Base-by-base conservation (phyloP, 30 jellyfish, hydroid and myxozoan species). In the Pelagia noctiluca region DNA sequence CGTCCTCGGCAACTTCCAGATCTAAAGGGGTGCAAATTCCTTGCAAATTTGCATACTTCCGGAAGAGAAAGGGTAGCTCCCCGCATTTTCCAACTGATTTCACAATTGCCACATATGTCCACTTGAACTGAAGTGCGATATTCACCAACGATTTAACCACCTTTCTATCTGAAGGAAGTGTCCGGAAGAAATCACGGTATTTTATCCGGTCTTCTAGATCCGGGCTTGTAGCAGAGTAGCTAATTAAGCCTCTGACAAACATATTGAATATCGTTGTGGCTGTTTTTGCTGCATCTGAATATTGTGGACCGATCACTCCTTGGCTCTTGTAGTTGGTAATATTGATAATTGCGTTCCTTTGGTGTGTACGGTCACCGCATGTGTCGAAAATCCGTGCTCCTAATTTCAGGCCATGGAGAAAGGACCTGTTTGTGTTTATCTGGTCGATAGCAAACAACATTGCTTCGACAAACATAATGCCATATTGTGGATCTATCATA, bases 401-500 rank as follows among this genome's bases (percentile, higher is more conserved):
- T 80, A 88, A 47, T 30, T 30, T 80, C 38, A 78, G 64, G 1
- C 90, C 90, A 35, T 65, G 77, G 23, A 88, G 80, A 48, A 52
- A 35, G 0, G 74, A 24, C 22, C 84, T 26, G 65, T 75, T 74
- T 22, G 24, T 34, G 73, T 88, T 88, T 1, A 88, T 79, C 25
- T 65, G 68, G 38, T 88, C 89, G 1, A 94, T 34, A 1, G 96
- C 99, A 66, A 81, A 88, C 42, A 66, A 71, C 95, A 94, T 65
- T 11, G 97, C 99, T 30, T 82, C 97, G 3, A 84, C 83, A 29
- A 78, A 74, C 97, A 94, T 88, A 22, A 94, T 46, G 0, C 97
- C 99, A 23, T 66, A 63, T 57, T 80, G 92, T 25, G 90, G 97
- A 31, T 88, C 90, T 42, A 88, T 47, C 12, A 18, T 16, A 2